Evolutionary conservation across 2,113 vertebrate genomes (phyloP).

Genomic region (Eonycteris spelaea): DNA sequence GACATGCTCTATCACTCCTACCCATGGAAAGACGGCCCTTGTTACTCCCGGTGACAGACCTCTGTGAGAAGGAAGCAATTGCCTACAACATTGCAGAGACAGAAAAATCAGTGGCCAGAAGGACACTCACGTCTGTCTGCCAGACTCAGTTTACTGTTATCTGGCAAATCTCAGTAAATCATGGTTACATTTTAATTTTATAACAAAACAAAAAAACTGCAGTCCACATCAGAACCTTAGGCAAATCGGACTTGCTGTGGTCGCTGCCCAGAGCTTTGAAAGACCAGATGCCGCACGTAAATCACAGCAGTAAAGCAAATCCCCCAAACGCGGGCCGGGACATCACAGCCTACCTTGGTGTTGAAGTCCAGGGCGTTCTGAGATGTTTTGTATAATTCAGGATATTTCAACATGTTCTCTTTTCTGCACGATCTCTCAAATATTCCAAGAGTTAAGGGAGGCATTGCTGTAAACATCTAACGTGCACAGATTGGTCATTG

Average conservation of each 20-base stretch:
- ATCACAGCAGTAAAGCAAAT: neutral
- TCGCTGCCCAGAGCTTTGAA: neutral
- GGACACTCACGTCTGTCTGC: constrained; percentile 46
- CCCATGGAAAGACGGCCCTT: constrained; percentile 73
- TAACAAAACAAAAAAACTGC: neutral
- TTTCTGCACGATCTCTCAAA: constrained; percentile 97
- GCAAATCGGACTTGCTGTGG: neutral
- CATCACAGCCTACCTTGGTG: constrained; percentile 89
- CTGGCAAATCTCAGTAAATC: constrained; percentile 52
- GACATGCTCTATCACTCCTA: constrained; percentile 23
- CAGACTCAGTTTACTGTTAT: constrained; percentile 84
- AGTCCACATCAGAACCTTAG: neutral
- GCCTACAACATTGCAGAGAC: constrained; percentile 75
- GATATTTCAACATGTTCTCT: constrained; percentile 99
- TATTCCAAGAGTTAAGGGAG: constrained; percentile 97
- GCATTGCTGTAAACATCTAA: constrained; percentile 97
- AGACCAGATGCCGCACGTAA: neutral
- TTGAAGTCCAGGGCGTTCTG: constrained; percentile 99
- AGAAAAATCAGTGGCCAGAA: constrained; percentile 59
- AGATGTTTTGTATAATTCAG: constrained; percentile 97
- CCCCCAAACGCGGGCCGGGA: accelerated
- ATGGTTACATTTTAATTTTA: neutral
- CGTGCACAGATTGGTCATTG: neutral
- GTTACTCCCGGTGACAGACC: constrained; percentile 75
- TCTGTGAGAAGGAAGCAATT: constrained; percentile 81